Evolutionary conservation across 1,140 invertebrate species (phyloP).

Genomic region (Caenorhabditis tropicalis): DNA sequence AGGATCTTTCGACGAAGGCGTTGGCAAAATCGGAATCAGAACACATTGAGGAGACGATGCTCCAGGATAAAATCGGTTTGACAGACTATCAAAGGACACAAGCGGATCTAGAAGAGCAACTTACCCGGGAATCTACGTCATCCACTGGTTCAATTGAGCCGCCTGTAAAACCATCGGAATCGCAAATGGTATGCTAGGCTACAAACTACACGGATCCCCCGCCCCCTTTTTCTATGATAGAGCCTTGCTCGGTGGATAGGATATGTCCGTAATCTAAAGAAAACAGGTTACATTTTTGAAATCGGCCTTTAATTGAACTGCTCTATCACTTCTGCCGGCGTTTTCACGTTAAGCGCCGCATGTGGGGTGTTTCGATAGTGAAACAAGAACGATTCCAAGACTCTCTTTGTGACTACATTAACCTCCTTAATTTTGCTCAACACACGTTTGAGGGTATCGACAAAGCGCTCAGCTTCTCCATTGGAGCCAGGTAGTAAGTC

Average conservation of each 20-base stretch:
- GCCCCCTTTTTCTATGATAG: no score
- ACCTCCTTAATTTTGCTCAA: background rate
- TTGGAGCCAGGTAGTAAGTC: background rate
- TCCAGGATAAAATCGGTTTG: slow-evolving; percentile 71
- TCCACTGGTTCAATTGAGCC: background rate
- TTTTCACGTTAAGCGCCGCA: background rate
- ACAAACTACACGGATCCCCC: no score
- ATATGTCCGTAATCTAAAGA: no score
- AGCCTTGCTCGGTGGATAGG: no score
- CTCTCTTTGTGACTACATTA: background rate
- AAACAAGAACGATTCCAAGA: background rate
- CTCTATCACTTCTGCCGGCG: no score
- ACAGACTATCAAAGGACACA: slow-evolving; percentile 5
- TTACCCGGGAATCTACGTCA: background rate
- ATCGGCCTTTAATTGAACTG: no score
- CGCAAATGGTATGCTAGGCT: no score
- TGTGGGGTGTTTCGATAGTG: background rate
- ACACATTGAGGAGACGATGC: slow-evolving; percentile 88
- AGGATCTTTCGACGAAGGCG: slow-evolving; percentile 52
- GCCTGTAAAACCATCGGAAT: no score
- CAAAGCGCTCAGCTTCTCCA: background rate
- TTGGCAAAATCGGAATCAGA: slow-evolving; percentile 78
- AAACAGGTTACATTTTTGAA: no score
- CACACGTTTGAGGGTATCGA: background rate
- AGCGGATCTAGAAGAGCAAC: background rate